Percentiles rank a stretch among this genome's conserved stretches.
phyloP scores from a whole-genome alignment of 2,113 vertebrate species.

The Pterophyllum scalare region DNA sequence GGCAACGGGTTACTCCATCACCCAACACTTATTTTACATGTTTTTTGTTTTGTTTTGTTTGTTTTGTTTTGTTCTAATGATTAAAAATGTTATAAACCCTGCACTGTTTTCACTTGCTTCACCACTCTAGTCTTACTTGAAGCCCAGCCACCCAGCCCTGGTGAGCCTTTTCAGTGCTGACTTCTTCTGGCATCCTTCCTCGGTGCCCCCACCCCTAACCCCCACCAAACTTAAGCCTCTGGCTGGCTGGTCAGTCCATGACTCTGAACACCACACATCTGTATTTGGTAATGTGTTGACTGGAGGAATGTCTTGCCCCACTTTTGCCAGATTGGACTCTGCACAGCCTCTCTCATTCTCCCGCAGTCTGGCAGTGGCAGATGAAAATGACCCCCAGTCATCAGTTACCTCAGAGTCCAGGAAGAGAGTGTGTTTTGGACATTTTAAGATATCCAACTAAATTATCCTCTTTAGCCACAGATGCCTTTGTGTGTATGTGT shows the following conservation, averaged over 20 bases:
- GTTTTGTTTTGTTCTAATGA: neutral
- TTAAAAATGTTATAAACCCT: neutral
- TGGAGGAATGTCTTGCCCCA: conserved; percentile 50
- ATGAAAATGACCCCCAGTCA: conserved; percentile 34
- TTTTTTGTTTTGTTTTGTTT: neutral
- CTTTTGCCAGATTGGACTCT: conserved; percentile 44
- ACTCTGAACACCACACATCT: conserved; percentile 52
- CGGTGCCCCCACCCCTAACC: neutral
- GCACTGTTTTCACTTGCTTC: neutral
- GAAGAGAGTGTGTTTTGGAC: neutral
- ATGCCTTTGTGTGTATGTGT: neutral
- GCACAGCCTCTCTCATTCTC: conserved; percentile 34
- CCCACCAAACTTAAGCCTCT: neutral
- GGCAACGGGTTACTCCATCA: conserved; percentile 24
- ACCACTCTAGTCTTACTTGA: neutral
- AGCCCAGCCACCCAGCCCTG: neutral
- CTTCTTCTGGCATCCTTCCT: conserved; percentile 18
- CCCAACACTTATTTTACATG: neutral
- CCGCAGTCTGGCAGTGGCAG: neutral
- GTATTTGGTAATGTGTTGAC: conserved; percentile 67
- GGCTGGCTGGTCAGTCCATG: neutral
- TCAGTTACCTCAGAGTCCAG: neutral
- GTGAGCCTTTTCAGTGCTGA: neutral
- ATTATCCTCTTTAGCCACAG: neutral
- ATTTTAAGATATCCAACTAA: neutral